Evolutionary conservation across 2,888 invertebrate species (phyloP), one percentile per base, ranked within the genome.

Genomic region (Lapara coniferarum): DNA sequence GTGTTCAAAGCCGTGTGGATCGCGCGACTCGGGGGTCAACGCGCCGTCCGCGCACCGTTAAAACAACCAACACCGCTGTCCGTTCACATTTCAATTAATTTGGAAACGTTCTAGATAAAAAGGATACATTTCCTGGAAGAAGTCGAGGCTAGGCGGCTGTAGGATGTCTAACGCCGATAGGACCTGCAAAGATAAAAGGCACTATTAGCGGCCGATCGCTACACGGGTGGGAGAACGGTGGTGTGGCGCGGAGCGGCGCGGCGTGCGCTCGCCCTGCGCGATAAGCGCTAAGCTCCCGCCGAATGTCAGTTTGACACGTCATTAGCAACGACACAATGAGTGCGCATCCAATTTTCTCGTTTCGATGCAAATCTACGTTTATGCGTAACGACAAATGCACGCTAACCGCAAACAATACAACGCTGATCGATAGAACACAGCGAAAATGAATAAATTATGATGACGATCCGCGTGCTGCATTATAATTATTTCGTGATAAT

Each of bases 51-150:
- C 53, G 79, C 77, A 82, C 85, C 82, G 83, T 85, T 85, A 80
- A 84, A 80, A 78, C 76, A 73, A 74, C 74, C 74, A 71, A 72
- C 63, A 78, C 77, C 74, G 74, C 78, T 81, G 76, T 76, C 81
- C 73, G 76, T 37, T 63, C 77, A 77, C 75, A 72, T 72, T 74
- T 76, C 77, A 81, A 79, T 78, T 75, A 72, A 77, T 75, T 72
- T 76, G 74, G 72, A 74, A 74, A 73, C 73, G 70, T 74, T 69
- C 55, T 74, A 73, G 70, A 74, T 77, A 73, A 89, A 97, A 97
- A 97, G 97, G 97, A 97, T 98, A 99, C 99, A 99, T 98, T 97
- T 99, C 99, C 95, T 99, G 99, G 95, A 99, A 99, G 96, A 98
- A 99, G 95, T 99, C 99, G 94, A 99, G 96, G 95, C 98, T 98